A percentile compares a stretch with the other conserved stretches of the same genome.
These are phyloP conservation scores for Himalopsyche phryganea DNA, from an alignment of 1,140 invertebrate genomes.

Conservation along the genomic window DNA sequence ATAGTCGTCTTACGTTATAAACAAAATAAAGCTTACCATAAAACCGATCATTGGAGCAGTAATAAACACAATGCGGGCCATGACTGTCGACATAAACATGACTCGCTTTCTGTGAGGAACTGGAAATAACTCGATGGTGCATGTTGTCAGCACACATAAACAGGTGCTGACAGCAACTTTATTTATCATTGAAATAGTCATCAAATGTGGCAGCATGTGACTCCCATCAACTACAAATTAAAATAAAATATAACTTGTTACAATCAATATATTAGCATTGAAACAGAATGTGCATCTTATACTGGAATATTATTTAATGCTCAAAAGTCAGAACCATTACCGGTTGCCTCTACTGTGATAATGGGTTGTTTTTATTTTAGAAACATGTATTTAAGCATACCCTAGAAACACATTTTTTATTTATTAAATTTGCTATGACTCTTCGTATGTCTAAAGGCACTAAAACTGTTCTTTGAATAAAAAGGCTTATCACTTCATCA, in stretches of 20 bases:
- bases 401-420: too few species aligned
- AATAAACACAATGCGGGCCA: conserved; percentile 24
- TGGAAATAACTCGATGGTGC: conserved; percentile 28
- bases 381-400: too few species aligned
- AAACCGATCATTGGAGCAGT: conserved; percentile 31
- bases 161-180: conserved; percentile 29
- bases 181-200: conserved; percentile 28
- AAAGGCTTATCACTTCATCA: too few species aligned
- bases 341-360: too few species aligned
- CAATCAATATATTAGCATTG: too few species aligned
- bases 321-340: too few species aligned
- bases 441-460: too few species aligned
- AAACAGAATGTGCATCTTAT: too few species aligned
- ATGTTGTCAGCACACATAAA: conserved; percentile 29
- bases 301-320: too few species aligned
- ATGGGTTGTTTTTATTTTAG: neutral
- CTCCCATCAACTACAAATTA: conserved; percentile 29
- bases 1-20: too few species aligned
- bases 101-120: conserved; percentile 29
- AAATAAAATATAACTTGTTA: neutral
- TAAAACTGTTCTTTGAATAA: too few species aligned
- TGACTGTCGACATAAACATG: conserved; percentile 20
- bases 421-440: too few species aligned
- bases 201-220: conserved; percentile 24
- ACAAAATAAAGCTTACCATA: conserved; percentile 21